These are phyloP conservation scores for Watsonalla cultraria DNA, from an alignment of 2,888 invertebrate genomes.

Conservation along the genomic window DNA sequence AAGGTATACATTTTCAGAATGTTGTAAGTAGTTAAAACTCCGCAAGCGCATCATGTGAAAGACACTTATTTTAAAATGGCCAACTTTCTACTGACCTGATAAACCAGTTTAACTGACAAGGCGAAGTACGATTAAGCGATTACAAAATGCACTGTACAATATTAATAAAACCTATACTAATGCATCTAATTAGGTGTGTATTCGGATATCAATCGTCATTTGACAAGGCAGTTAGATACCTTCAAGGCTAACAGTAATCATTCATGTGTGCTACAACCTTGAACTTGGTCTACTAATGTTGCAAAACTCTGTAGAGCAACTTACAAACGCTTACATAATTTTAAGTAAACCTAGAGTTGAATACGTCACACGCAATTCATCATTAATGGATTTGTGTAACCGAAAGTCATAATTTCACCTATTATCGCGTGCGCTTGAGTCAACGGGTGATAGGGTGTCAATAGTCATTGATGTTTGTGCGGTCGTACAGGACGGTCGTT, in stretches of 20 bases:
- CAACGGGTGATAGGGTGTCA: slow-evolving; percentile 37
- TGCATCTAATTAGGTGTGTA: not conserved
- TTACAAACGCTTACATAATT: not conserved
- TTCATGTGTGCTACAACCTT: not conserved
- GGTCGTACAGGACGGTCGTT: slow-evolving; percentile 43
- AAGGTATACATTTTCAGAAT: no score
- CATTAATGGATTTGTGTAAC: not conserved
- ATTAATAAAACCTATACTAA: not conserved
- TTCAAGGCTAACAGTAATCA: not conserved
- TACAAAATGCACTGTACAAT: not conserved
- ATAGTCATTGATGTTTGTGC: slow-evolving; percentile 57
- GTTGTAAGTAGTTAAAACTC: no score
- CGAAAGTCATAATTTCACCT: slow-evolving; percentile 9
- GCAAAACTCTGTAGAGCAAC: not conserved
- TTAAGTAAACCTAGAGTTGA: not conserved
- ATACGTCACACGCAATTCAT: no score
- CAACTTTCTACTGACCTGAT: not conserved
- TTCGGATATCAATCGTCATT: not conserved
- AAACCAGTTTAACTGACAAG: not conserved
- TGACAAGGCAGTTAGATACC: not conserved
- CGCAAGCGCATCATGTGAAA: not conserved
- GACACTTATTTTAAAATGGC: not conserved
- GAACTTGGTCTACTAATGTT: not conserved
- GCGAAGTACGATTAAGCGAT: not conserved
- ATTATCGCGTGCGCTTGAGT: slow-evolving; percentile 33